Evolutionary conservation across 1,140 invertebrate genomes (phyloP).

Genomic region (Drosophila lacteicornis): DNA sequence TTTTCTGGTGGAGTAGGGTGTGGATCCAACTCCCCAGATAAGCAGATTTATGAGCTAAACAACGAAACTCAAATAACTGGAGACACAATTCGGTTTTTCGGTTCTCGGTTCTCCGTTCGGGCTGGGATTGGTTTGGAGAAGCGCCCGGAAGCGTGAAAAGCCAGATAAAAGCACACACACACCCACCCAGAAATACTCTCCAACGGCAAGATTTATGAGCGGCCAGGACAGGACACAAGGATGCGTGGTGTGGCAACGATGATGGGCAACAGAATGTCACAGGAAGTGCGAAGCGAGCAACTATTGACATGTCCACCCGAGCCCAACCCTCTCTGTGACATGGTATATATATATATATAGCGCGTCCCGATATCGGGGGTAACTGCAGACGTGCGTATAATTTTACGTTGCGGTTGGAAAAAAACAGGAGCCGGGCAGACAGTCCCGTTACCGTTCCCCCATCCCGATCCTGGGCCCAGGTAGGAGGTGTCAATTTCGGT

Average conservation of each 20-base stretch:
- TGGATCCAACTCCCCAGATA: slow-evolving; percentile 68
- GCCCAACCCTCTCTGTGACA: not conserved
- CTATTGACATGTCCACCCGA: slow-evolving; percentile 71
- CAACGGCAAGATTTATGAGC: slow-evolving; percentile 53
- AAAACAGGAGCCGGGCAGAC: slow-evolving; percentile 31
- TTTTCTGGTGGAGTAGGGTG: slow-evolving; percentile 29
- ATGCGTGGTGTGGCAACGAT: slow-evolving; percentile 27
- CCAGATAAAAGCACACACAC: slow-evolving; percentile 63
- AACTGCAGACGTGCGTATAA: slow-evolving; percentile 80
- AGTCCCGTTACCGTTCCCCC: slow-evolving; percentile 5
- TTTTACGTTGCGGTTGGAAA: slow-evolving; percentile 70
- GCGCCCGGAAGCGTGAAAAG: slow-evolving; percentile 72
- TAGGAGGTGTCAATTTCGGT: slow-evolving; percentile 79
- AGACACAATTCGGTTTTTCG: slow-evolving; percentile 66
- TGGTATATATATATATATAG: slow-evolving; percentile 16
- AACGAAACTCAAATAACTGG: slow-evolving; percentile 81
- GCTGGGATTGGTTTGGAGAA: slow-evolving; percentile 22
- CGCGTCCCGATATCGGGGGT: slow-evolving; percentile 27
- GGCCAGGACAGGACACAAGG: slow-evolving; percentile 35
- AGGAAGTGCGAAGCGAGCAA: slow-evolving; percentile 59
- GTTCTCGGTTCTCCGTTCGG: not conserved
- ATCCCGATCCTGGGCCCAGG: slow-evolving; percentile 20
- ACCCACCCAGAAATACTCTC: slow-evolving; percentile 31
- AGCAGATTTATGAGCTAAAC: slow-evolving; percentile 83
- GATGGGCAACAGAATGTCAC: slow-evolving; percentile 55